Base-by-base conservation (phyloP, 2,888 invertebrate genomes). In the Oxyscelio sp. region DNA sequence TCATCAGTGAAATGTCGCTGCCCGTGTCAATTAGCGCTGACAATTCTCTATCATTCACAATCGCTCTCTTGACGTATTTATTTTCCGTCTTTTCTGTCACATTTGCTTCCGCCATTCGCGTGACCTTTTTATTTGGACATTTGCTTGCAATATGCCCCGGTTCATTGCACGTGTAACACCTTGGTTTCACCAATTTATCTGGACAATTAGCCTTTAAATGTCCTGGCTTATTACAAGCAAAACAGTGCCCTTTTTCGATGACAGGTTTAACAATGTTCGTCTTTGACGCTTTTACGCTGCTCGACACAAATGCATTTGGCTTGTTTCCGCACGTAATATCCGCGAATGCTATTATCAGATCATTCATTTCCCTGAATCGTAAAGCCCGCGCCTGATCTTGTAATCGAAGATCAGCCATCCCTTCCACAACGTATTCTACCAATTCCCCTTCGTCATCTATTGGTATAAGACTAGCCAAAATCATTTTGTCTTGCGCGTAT, bases 401-500 rank as follows among this genome's bases (percentile, higher is more conserved):
- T n/a, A n/a, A n/a, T n/a, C n/a, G n/a, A n/a, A n/a, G 4, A 22
- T 52, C 52, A 9, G 52, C 22, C 22, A 52, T 52, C 22, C 52
- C 52, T 22, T 52, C 52, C 8, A 52, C 22, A 22, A 52, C 22
- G 19, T 52, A 52, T 24, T 52, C 52, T 5, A 52, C 9, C 11
- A 52, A 22, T 22, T 52, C 52, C 1, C 22, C 21, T 22, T 52
- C 22, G 11, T 52, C 13, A 4, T 21, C 22, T 19, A 52, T 8
- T 17, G 22, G 22, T 24, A 19, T 19, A 8, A 17, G 21, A 22
- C 24, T 52, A 2, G 52, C 52, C 22, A 52, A 52, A 52, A 52
- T n/a, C 21, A 52, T 9, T 22, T 22, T 52, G 9, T 52, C 52
- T 8, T 52, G 52, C 21, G 52, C 52, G 9, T 52, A 52, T 22